A percentile compares a stretch with the other conserved stretches of the same genome.
Evolutionary conservation across 2,797 vertebrate genomes (phyloP).

Genomic region (Syngnathus rostellatus): DNA sequence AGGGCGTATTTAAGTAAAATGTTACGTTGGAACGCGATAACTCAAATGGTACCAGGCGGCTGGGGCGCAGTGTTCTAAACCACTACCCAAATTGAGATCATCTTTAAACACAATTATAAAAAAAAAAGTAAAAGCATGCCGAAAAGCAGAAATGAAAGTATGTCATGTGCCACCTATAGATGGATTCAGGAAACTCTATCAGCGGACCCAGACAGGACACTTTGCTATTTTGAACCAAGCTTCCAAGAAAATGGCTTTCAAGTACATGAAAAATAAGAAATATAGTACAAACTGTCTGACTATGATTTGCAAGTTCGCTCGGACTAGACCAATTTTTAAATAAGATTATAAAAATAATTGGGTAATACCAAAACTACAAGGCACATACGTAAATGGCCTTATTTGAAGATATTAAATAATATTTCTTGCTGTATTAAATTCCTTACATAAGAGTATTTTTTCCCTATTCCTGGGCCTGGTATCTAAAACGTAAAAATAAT

Average conservation of each 20-base stretch:
- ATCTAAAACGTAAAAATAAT: neutral
- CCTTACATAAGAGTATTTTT: neutral
- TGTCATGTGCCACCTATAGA: slow-evolving; percentile 40
- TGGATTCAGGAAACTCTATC: slow-evolving; percentile 25
- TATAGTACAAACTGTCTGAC: neutral
- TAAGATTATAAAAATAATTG: neutral
- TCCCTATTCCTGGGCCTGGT: neutral
- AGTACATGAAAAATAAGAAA: neutral
- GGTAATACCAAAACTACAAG: neutral
- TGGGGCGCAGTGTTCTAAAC: neutral
- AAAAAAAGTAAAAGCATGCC: slow-evolving; percentile 2
- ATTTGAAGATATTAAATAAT: neutral
- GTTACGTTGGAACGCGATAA: neutral
- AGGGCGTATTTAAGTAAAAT: neutral
- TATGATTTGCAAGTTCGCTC: neutral
- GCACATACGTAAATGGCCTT: neutral
- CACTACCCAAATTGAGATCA: neutral
- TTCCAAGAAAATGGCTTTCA: neutral
- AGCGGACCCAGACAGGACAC: slow-evolving; percentile 28
- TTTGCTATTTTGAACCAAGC: slow-evolving; percentile 31
- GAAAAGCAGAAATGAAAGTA: slow-evolving; percentile 61
- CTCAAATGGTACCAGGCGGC: neutral
- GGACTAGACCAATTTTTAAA: neutral
- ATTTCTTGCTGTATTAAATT: neutral
- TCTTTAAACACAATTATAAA: neutral